Evolutionary conservation across 2,797 vertebrate species (phyloP), one percentile per base, ranked within the genome.

Genomic region (Sternotherus odoratus): DNA sequence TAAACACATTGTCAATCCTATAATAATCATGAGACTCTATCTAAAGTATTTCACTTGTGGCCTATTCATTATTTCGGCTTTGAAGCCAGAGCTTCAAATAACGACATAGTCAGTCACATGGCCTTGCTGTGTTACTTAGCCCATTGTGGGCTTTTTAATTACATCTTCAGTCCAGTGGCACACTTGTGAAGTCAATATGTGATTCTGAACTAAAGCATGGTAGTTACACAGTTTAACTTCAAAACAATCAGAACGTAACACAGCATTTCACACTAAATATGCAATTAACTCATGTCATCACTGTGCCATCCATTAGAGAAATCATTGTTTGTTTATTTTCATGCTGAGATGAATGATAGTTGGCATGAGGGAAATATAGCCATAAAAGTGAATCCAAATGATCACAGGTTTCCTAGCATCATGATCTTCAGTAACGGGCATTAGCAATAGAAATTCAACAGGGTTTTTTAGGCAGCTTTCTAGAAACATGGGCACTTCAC

Each of bases 301-400:
- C 50, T 92, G 11, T 43, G 89, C 33, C 8, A 33, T 89, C n/a
- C 43, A 87, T 93, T 86, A 28, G 63, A 94, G 79, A 93, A 56
- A 77, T 82, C 77, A 91, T 82, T 92, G 49, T 77, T 50, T 93
- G 82, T 93, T 96, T 96, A 86, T 96, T 96, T 95, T 92, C 95
- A 84, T 0, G 4, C 81, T 92, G 77, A 85, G 88, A 84, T 95
- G 96, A 96, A 94, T 90, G 91, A 94, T 87, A 86, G 89, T 87
- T 95, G 90, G 83, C 88, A 88, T 51, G 85, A 94, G 92, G 53
- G 72, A 91, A 87, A 60, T 24, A 11, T 30, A 92, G 72, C 12
- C 72, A 81, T 88, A 77, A 86, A 57, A 87, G 63, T 92, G 92
- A 75, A 91, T 93, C 93, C 83, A 93, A 87, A 96, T 81, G n/a